These are phyloP conservation scores for Ascaphus truei DNA, from an alignment of 2,113 vertebrate species.

Conservation along the genomic window DNA sequence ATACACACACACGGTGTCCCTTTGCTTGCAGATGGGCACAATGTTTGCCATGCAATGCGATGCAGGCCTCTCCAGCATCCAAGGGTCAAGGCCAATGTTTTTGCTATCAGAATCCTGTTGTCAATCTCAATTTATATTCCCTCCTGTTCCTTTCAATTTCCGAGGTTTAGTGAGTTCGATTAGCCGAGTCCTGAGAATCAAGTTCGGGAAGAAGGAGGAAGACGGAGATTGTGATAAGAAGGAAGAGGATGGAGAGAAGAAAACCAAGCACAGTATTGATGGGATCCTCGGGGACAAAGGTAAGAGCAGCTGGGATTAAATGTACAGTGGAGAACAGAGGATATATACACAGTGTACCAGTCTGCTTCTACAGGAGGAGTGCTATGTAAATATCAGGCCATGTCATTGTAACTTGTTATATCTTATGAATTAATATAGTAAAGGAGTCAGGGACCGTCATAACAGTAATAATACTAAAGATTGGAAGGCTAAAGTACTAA, in stretches of 20 bases:
- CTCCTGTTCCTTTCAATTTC: conserved; percentile 68
- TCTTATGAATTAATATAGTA: too few relatives aligned
- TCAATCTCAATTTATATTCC: conserved; percentile 62
- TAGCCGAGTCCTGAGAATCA: conserved; percentile 98
- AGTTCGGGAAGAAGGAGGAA: conserved; percentile 98
- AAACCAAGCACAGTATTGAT: conserved; percentile 98
- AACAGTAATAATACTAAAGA: too few relatives aligned
- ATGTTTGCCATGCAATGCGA: too few relatives aligned
- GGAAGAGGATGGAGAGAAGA: conserved; percentile 97
- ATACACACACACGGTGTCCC: too few relatives aligned
- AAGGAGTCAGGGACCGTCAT: too few relatives aligned
- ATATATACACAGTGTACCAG: background rate
- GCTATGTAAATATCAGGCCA: too few relatives aligned
- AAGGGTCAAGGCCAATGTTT: background rate
- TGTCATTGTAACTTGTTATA: too few relatives aligned
- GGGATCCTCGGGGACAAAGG: conserved; percentile 99
- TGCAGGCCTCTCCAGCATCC: too few relatives aligned
- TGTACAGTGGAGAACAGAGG: background rate
- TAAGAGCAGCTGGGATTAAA: conserved; percentile 44
- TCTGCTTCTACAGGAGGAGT: background rate
- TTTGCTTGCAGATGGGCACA: too few relatives aligned
- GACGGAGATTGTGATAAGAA: conserved; percentile 95
- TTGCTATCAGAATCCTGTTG: background rate
- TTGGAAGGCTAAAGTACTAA: too few relatives aligned
- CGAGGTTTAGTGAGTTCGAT: conserved; percentile 98